Evolutionary conservation across 1,140 invertebrate genomes (phyloP).

Genomic region (Zaprionus tsacasi): DNA sequence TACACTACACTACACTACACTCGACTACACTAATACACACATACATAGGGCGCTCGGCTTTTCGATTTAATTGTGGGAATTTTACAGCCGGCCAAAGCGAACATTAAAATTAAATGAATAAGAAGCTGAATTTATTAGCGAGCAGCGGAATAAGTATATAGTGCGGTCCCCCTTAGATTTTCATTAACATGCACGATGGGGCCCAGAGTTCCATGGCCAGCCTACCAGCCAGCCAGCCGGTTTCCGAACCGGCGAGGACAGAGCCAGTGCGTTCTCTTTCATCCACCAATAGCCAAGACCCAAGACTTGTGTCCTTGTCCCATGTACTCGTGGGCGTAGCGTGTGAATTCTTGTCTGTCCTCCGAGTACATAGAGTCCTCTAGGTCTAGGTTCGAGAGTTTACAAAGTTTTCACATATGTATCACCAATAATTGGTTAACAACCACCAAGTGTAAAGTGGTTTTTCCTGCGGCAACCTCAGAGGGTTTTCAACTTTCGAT

Average conservation of each 20-base stretch:
- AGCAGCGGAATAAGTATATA: conserved; percentile 22
- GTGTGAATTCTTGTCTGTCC: conserved; percentile 54
- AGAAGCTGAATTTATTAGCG: conserved; percentile 59
- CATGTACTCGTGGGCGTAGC: conserved; percentile 41
- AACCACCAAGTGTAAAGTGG: conserved; percentile 3
- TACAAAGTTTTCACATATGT: conserved; percentile 30
- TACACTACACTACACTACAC: too few species aligned
- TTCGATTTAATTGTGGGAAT: conserved; percentile 74
- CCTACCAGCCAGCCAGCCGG: neutral
- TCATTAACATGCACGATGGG: conserved; percentile 57
- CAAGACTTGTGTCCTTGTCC: conserved; percentile 57
- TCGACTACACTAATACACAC: neutral
- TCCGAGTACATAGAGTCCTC: conserved; percentile 2
- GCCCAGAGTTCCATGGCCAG: conserved; percentile 39
- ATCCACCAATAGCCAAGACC: neutral
- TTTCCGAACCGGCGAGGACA: neutral
- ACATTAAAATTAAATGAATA: conserved; percentile 46
- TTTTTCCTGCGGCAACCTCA: conserved; percentile 18
- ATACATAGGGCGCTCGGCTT: conserved; percentile 22
- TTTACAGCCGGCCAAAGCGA: conserved; percentile 44
- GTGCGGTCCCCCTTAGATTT: conserved; percentile 44
- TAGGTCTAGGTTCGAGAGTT: conserved; percentile 9
- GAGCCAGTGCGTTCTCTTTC: conserved; percentile 9
- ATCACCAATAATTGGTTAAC: conserved; percentile 18
- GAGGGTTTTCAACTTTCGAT: conserved; percentile 45